phyloP scores from a whole-genome alignment of 2,797 vertebrate genomes.

The Diplodus puntazzo region DNA sequence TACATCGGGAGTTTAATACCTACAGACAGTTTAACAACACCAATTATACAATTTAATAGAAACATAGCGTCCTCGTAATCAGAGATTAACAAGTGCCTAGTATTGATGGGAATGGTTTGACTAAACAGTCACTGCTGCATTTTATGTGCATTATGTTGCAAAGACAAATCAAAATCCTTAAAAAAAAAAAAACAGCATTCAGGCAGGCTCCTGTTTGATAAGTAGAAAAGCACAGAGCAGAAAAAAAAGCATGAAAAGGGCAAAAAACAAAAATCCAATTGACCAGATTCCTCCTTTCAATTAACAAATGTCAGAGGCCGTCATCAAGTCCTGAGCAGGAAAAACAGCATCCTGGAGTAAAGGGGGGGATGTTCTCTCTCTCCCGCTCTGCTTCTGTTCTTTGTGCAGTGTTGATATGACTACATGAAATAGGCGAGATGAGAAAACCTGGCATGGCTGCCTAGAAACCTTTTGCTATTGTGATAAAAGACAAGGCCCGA shows the following conservation, averaged over 20 bases:
- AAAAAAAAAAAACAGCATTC: conserved; percentile 10
- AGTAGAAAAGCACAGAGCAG: background rate
- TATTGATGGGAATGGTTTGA: conserved; percentile 10
- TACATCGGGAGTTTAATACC: conserved; percentile 4
- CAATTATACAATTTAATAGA: background rate
- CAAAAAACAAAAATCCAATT: conserved; percentile 54
- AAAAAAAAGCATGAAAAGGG: conserved; percentile 55
- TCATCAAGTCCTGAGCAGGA: conserved; percentile 56
- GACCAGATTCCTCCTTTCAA: conserved; percentile 65
- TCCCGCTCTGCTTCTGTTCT: conserved; percentile 41
- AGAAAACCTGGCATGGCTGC: conserved; percentile 75
- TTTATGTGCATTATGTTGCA: conserved; percentile 4
- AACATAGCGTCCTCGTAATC: conserved; percentile 12
- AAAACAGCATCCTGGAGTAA: conserved; percentile 53
- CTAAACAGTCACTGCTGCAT: conserved; percentile 2
- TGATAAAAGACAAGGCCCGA: conserved; percentile 79
- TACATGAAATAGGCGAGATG: conserved; percentile 77
- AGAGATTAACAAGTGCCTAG: conserved; percentile 19
- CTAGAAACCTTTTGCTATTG: conserved; percentile 79
- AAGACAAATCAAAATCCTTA: conserved; percentile 30
- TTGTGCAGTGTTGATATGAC: conserved; percentile 74
- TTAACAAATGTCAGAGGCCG: conserved; percentile 76
- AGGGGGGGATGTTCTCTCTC: conserved; percentile 17
- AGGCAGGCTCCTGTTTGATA: conserved; percentile 27
- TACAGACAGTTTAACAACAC: background rate